Base-by-base conservation (phyloP, 2,797 vertebrate species). In the Protosalanx chinensis region DNA sequence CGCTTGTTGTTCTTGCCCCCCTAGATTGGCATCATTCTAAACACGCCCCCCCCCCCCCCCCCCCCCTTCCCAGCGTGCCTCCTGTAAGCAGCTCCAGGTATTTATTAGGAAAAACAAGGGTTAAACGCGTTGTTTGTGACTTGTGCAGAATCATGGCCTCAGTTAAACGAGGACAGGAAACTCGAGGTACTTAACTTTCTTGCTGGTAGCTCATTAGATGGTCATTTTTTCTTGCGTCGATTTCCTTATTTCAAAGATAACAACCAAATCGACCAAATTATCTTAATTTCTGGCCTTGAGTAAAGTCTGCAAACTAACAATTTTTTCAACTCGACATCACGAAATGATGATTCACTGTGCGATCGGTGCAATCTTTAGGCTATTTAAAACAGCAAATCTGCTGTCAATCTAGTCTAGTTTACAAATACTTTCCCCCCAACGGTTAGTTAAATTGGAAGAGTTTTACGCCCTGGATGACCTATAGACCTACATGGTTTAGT, bases 1-100 rank as follows among this genome's bases (percentile, higher is more conserved):
- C 78, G 82, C 84, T 85, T 90, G 79, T 80, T 86, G 70, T 82
- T 82, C 64, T 82, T 81, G 80, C 37, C 79, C 37, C 79, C 79
- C 70, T 73, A 86, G 76, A 86, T 79, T 89, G 85, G 83, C 82
- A 86, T 63, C 46, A 65, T 72, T 82, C 66, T 82, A 75, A 83
- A 74, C 62, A 53, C 41, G 27, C 75, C 72, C 33, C 72, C 33
- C 33, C 33, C 6, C 33, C 33, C 6, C 2, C 33, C 6, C 33
- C 33, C 33, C 5, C 33, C 33, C 5, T 5, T 10, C 37, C 37
- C 59, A 64, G 77, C 72, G 70, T 65, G 76, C 71, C 73, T 82
- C 81, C 64, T 68, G 67, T 63, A 62, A 72, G 69, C 62, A 82
- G 64, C 76, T 81, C 71, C 67, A 81, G 66, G 76, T 76, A 81